Percentiles rank a stretch among this genome's conserved stretches.
These are phyloP conservation scores for Deroplatys truncata DNA, from an alignment of 2,888 invertebrate genomes.

Conservation along the genomic window DNA sequence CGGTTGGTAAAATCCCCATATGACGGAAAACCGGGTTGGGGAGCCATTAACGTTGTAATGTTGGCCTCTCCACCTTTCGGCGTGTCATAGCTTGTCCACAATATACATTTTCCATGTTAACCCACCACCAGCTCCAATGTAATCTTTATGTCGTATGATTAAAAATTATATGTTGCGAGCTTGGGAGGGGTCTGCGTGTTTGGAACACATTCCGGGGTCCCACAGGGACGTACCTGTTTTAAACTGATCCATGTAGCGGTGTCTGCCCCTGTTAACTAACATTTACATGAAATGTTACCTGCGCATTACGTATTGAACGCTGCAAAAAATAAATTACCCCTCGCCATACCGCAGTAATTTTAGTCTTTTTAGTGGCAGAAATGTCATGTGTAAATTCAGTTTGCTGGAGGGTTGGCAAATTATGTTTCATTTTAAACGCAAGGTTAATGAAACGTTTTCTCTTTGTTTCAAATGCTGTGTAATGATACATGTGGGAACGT, in stretches of 20 bases:
- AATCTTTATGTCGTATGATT: conserved; percentile 10
- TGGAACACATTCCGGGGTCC: not conserved
- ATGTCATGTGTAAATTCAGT: not conserved
- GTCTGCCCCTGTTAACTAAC: not conserved
- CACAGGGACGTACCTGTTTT: not conserved
- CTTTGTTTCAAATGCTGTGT: not conserved
- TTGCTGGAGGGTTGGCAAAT: not conserved
- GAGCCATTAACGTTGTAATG: not conserved
- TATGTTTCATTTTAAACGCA: not conserved
- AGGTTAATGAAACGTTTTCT: not conserved
- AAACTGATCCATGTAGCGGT: not conserved
- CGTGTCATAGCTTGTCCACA: conserved; percentile 6
- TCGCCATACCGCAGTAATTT: not conserved
- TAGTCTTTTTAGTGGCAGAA: not conserved
- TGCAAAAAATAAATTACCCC: not conserved
- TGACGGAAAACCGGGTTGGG: conserved; percentile 1
- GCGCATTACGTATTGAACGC: not conserved
- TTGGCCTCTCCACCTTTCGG: not conserved
- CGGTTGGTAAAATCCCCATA: conserved; percentile 27
- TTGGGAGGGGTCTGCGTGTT: not conserved
- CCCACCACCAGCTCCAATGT: not conserved
- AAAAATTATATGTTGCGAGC: conserved; percentile 5
- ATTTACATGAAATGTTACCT: not conserved
- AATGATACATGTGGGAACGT: not conserved
- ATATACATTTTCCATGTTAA: conserved; percentile 14